Evolutionary conservation across 2,888 invertebrate genomes (phyloP), one percentile per base, ranked within the genome.

Genomic region (Euplagia quadripunctaria): DNA sequence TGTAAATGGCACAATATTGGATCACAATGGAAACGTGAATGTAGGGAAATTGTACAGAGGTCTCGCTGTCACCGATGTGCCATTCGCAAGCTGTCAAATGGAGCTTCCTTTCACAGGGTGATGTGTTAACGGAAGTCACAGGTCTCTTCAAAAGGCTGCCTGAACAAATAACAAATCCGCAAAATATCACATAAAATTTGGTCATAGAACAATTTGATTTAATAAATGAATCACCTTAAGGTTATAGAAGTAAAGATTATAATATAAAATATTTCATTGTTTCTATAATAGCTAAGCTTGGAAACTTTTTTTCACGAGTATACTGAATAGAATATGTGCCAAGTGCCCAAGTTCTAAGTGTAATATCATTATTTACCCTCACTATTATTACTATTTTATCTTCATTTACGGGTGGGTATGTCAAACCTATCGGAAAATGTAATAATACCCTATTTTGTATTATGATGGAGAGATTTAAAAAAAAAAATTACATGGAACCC

Each of bases 51-150:
- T 82, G 81, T 81, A 64, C 77, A 75, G 80, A 72, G 80, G 73
- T 76, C 69, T 79, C 77, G 75, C 46, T 58, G 58, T 78, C 75
- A 68, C 70, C 74, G 73, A 81, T 77, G 71, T 77, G 75, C 71
- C 74, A 70, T 69, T 69, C 64, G 74, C 71, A 71, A 69, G 66
- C 76, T 86, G 87, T 89, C 90, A 87, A 69, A 89, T 87, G 86
- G 70, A 77, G 81, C 79, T 82, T 86, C 87, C 83, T 82, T 72
- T 82, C 16, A 71, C 65, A 55, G 68, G 80, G 78, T 80, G 80
- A 82, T 79, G 74, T 86, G 82, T 82, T 77, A 82, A 84, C 84
- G 83, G 82, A 78, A 80, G 82, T 84, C 81, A 76, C 77, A 78
- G 71, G 74, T 70, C 74, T 82, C 85, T 85, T 82, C 83, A 83